phyloP scores from a whole-genome alignment of 2,888 invertebrate genomes.

The Nebria brevicollis region DNA sequence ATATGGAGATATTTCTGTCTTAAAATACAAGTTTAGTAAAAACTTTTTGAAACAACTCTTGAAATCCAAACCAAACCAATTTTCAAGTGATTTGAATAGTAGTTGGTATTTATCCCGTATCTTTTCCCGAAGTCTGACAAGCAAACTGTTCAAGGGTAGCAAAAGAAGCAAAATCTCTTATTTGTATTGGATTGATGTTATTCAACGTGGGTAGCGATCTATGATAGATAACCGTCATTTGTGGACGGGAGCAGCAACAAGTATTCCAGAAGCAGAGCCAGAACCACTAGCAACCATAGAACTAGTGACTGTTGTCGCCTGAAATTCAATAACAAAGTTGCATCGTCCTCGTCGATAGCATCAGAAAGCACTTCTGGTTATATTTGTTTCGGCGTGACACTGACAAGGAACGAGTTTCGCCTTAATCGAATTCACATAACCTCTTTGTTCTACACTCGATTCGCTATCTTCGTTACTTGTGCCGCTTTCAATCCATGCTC shows the following conservation, averaged over 20 bases:
- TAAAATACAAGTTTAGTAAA: too few species aligned
- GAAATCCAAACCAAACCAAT: too few species aligned
- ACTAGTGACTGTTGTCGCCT: constrained; percentile 19
- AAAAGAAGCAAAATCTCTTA: not conserved
- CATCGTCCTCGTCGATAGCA: constrained; percentile 19
- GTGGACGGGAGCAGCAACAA: constrained; percentile 10
- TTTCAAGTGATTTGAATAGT: too few species aligned
- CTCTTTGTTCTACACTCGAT: not conserved
- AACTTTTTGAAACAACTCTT: too few species aligned
- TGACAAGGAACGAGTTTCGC: not conserved
- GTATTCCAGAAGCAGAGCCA: not conserved
- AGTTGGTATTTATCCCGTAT: too few species aligned
- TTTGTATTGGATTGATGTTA: not conserved
- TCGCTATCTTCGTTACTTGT: not conserved
- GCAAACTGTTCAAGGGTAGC: not conserved
- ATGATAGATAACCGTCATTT: constrained; percentile 36
- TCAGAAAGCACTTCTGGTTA: constrained; percentile 28
- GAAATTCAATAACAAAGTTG: constrained; percentile 45
- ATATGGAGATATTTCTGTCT: too few species aligned
- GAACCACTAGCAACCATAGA: constrained; percentile 6
- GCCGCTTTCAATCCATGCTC: not conserved
- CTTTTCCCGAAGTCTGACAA: too few species aligned
- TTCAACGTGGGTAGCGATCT: constrained; percentile 8
- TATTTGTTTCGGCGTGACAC: constrained; percentile 35
- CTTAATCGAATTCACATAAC: constrained; percentile 33